These are phyloP conservation scores for Octopus sinensis DNA, from an alignment of 1,140 invertebrate species.

Conservation along the genomic window DNA sequence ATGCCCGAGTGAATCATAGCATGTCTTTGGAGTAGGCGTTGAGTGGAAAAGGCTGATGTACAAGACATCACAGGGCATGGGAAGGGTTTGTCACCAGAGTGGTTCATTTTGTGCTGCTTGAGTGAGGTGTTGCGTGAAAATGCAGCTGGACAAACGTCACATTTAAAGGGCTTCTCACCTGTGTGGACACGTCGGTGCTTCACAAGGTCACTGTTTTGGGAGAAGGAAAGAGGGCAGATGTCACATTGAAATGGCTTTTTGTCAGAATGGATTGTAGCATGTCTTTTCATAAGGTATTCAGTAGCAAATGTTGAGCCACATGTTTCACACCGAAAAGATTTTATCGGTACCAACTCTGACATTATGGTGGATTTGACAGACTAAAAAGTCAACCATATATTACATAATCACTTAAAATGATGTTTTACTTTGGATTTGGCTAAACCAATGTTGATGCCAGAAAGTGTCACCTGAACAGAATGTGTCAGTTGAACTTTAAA, in stretches of 20 bases:
- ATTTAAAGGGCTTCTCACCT: constrained; percentile 23
- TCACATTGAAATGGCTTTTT: not conserved
- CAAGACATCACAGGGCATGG: constrained; percentile 22
- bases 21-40: not conserved
- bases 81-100: not conserved
- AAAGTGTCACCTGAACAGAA: not conserved
- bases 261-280: constrained; percentile 28
- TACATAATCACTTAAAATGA: not conserved
- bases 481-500: not conserved
- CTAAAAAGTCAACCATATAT: not conserved
- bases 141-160: constrained; percentile 18
- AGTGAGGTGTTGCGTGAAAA: constrained; percentile 18
- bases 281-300: constrained; percentile 22
- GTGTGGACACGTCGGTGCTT: constrained; percentile 21
- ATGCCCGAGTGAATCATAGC: not conserved
- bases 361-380: not conserved
- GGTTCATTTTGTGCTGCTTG: constrained; percentile 6
- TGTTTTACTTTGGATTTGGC: not conserved
- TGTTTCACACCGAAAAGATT: not conserved
- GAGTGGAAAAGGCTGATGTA: not conserved
- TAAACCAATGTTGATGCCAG: not conserved
- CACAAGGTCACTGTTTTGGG: constrained; percentile 13
- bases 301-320: not conserved
- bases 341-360: not conserved
- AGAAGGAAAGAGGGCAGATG: not conserved